Conservation (phyloP, 2,888 invertebrate genomes). For the Balanococcus diminutus region DNA sequence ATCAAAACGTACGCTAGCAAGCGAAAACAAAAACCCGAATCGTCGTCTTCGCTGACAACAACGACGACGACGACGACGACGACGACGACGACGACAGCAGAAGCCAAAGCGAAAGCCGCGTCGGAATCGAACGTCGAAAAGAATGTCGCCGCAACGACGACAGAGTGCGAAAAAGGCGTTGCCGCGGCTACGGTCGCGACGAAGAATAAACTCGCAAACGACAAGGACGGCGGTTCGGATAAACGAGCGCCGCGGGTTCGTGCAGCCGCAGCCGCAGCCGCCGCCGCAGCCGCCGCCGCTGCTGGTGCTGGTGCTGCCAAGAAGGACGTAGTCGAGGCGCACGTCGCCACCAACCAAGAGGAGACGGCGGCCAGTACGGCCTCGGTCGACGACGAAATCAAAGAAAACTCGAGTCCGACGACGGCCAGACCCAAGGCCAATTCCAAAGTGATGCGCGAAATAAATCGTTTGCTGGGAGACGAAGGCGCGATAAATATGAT, state of each 20-base stretch:
- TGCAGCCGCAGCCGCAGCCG: neutral
- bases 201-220: neutral
- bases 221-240: too few species aligned
- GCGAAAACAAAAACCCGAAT: conserved; percentile 53
- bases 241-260: too few species aligned
- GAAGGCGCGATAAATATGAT: conserved; percentile 87
- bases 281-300: neutral
- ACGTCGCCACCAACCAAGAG: neutral
- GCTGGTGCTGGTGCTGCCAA: neutral
- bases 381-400: neutral
- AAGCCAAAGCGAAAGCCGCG: conserved; percentile 26
- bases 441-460: conserved; percentile 66
- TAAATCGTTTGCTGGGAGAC: conserved; percentile 79
- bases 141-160: neutral
- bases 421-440: conserved; percentile 58
- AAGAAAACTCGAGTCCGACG: neutral
- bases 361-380: neutral
- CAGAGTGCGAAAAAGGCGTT: neutral
- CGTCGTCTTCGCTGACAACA: neutral
- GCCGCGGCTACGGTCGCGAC: neutral
- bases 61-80: too few species aligned
- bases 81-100: too few species aligned
- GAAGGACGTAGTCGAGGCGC: too few species aligned
- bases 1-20: conserved; percentile 56
- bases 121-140: neutral